phyloP scores from a whole-genome alignment of 2,113 vertebrate species.

The human region DNA sequence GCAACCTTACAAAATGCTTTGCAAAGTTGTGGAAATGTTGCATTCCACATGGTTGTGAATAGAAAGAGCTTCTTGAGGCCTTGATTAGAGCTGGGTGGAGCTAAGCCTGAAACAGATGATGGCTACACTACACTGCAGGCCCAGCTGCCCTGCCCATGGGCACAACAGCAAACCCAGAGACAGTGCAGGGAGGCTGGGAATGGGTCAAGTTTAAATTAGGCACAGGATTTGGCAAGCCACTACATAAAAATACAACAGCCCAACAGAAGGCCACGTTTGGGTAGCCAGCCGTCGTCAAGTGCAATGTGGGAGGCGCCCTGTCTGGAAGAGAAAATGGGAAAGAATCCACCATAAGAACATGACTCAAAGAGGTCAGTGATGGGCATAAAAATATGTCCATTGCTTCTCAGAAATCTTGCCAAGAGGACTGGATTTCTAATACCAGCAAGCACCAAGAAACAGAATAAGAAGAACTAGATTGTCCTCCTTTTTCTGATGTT shows the following conservation, averaged over 20 bases:
- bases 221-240: background rate
- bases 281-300: background rate
- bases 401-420: background rate
- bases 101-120: background rate
- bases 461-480: background rate
- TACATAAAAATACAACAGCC: background rate
- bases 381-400: background rate
- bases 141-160: background rate
- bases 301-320: too few relatives aligned
- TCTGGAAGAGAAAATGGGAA: background rate
- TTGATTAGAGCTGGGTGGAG: background rate
- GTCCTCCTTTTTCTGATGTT: background rate
- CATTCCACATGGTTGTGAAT: background rate
- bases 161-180: background rate
- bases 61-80: background rate
- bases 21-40: background rate
- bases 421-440: background rate
- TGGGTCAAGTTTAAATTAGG: background rate
- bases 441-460: background rate
- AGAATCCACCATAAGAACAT: background rate
- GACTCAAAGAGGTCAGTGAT: background rate
- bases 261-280: background rate
- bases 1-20: background rate
- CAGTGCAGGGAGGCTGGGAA: background rate
- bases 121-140: too few relatives aligned